A percentile compares a stretch with the other conserved stretches of the same genome.
These are phyloP conservation scores for Calyptommatus sinebrachiatus DNA, from an alignment of 2,113 vertebrate genomes.

Conservation along the genomic window DNA sequence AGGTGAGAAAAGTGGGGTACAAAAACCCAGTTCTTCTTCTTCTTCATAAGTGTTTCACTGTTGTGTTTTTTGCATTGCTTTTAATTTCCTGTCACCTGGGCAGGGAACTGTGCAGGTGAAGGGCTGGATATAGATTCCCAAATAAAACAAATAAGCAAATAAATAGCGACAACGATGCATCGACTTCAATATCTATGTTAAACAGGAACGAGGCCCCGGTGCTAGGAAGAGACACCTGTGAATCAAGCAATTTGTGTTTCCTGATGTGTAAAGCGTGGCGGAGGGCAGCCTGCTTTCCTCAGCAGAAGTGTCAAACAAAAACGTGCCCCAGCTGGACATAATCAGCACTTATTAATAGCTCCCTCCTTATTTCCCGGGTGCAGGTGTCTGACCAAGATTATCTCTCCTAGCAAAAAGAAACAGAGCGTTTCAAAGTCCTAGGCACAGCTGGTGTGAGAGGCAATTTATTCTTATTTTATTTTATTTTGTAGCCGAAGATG, in stretches of 20 bases:
- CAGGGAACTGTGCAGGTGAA: too few relatives aligned
- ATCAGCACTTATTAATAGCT: constrained; percentile 33
- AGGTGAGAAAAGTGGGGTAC: too few relatives aligned
- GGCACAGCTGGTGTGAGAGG: too few relatives aligned
- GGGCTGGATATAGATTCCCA: too few relatives aligned
- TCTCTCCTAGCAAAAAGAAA: background rate
- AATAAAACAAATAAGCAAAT: too few relatives aligned
- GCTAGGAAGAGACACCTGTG: background rate
- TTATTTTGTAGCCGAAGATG: background rate
- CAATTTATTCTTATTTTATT: background rate
- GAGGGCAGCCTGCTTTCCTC: background rate
- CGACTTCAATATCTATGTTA: background rate
- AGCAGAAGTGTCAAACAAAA: constrained; percentile 28
- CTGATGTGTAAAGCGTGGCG: background rate
- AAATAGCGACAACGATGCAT: too few relatives aligned
- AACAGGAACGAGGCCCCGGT: background rate
- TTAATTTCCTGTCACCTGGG: too few relatives aligned
- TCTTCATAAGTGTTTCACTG: too few relatives aligned
- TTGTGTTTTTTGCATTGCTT: too few relatives aligned
- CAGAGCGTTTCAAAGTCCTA: background rate
- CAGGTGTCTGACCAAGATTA: constrained; percentile 16
- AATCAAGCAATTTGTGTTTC: background rate
- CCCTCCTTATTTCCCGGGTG: constrained; percentile 21
- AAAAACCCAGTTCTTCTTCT: too few relatives aligned
- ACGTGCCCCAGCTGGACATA: constrained; percentile 43